Evolutionary conservation across 1,140 invertebrate species (phyloP).

Genomic region (Brachionus plicatilis): DNA sequence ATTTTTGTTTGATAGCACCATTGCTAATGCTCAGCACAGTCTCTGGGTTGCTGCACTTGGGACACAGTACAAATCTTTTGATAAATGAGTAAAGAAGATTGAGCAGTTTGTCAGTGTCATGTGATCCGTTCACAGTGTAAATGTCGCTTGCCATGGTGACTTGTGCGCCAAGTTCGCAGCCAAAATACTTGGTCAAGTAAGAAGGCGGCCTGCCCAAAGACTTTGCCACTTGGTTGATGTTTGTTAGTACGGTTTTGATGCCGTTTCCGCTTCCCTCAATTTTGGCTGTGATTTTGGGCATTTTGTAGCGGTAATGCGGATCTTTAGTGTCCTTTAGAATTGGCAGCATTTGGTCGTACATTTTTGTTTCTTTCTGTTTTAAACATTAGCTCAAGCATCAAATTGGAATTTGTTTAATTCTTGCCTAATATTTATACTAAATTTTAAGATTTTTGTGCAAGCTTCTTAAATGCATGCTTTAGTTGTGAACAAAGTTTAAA

Average conservation of each 20-base stretch:
- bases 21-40: conserved; percentile 73
- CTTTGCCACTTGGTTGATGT: conserved; percentile 97
- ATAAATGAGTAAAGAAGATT: conserved; percentile 94
- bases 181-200: conserved; percentile 99
- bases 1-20: conserved; percentile 81
- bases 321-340: conserved; percentile 62
- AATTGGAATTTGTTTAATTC: neutral
- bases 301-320: conserved; percentile 99
- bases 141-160: conserved; percentile 98
- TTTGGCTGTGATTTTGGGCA: conserved; percentile 95
- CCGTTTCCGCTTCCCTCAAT: conserved; percentile 86
- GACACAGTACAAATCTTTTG: conserved; percentile 92
- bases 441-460: neutral
- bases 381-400: neutral
- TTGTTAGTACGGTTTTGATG: conserved; percentile 99
- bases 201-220: conserved; percentile 91
- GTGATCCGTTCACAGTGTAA: conserved; percentile 97
- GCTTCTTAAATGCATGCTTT: neutral
- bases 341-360: conserved; percentile 1
- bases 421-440: neutral
- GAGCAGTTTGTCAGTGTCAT: conserved; percentile 91
- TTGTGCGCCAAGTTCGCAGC: conserved; percentile 96
- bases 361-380: neutral
- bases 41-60: conserved; percentile 96
- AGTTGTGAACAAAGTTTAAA: neutral